Percentiles rank a stretch among this genome's conserved stretches.
These are phyloP conservation scores for Taurulus bubalis DNA, from an alignment of 2,113 vertebrate genomes.

Conservation along the genomic window DNA sequence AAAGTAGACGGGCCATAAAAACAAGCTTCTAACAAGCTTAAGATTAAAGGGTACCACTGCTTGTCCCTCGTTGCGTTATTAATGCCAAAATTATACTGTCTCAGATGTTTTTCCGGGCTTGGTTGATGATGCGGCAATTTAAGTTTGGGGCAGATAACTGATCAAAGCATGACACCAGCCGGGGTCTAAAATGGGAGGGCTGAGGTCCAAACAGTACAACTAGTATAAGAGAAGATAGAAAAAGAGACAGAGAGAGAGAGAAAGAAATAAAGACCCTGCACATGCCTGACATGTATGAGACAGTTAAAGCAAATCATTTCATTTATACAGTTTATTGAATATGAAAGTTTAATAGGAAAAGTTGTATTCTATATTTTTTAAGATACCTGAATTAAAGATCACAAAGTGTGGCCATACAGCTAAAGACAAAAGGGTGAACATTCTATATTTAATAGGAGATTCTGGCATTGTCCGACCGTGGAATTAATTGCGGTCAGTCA, in stretches of 20 bases:
- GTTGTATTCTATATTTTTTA: no score
- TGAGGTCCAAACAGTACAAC: constrained; percentile 7
- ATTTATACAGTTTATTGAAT: not conserved
- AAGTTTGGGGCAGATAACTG: constrained; percentile 77
- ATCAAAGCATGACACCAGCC: constrained; percentile 73
- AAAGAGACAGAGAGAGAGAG: not conserved
- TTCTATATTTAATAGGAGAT: not conserved
- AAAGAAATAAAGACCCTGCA: not conserved
- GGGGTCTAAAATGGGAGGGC: constrained; percentile 37
- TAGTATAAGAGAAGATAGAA: not conserved
- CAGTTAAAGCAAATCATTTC: not conserved
- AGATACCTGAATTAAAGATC: not conserved
- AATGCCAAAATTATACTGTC: constrained; percentile 79
- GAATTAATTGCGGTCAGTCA: not conserved
- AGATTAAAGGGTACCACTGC: constrained; percentile 81
- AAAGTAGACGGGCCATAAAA: constrained; percentile 61
- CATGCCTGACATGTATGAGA: not conserved
- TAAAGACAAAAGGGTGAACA: not conserved
- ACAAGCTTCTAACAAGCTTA: constrained; percentile 58
- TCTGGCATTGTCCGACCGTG: no score
- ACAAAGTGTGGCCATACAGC: not conserved
- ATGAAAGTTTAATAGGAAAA: not conserved
- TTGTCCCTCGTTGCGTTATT: constrained; percentile 76
- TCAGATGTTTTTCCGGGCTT: constrained; percentile 75
- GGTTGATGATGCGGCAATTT: constrained; percentile 78